Percentiles rank a stretch among this genome's conserved stretches.
Evolutionary conservation across 2,888 invertebrate genomes (phyloP).

Genomic region (Bruchidius siliquastri): DNA sequence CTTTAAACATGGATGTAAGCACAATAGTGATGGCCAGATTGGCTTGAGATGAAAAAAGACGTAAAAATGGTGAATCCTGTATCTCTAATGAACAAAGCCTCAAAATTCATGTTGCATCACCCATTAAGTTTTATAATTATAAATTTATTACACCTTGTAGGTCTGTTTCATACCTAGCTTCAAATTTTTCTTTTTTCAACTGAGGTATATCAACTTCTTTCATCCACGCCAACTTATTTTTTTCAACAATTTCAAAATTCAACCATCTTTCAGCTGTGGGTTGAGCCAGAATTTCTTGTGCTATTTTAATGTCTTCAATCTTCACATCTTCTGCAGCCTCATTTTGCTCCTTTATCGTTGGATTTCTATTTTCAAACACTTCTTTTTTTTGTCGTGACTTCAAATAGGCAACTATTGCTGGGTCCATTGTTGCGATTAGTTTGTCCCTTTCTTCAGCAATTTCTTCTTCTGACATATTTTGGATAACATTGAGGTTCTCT

Average conservation of each 20-base stretch:
- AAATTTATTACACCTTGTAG: too few species aligned
- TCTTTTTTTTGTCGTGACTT: slow-evolving; percentile 47
- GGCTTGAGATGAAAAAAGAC: too few species aligned
- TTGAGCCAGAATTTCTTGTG: slow-evolving; percentile 53
- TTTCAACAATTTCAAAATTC: slow-evolving; percentile 81
- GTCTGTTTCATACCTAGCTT: slow-evolving; percentile 69
- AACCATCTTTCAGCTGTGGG: slow-evolving; percentile 69
- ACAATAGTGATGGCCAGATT: too few species aligned
- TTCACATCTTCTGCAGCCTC: slow-evolving; percentile 33
- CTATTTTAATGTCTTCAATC: slow-evolving; percentile 50
- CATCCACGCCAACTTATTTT: slow-evolving; percentile 87
- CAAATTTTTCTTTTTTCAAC: slow-evolving; percentile 58
- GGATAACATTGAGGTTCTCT: slow-evolving; percentile 66
- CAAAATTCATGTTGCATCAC: too few species aligned
- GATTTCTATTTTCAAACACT: slow-evolving; percentile 20
- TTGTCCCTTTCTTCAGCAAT: slow-evolving; percentile 70
- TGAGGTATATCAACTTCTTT: slow-evolving; percentile 60
- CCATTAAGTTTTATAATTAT: too few species aligned
- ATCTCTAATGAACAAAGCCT: too few species aligned
- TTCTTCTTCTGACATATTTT: slow-evolving; percentile 66
- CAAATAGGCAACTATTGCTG: slow-evolving; percentile 64
- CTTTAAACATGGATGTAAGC: too few species aligned
- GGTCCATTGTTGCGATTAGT: slow-evolving; percentile 60
- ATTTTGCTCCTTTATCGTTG: slow-evolving; percentile 43
- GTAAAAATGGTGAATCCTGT: too few species aligned